Evolutionary conservation across 2,113 vertebrate genomes (phyloP), one percentile per base, ranked within the genome.

Genomic region (Megaceryle torquata): DNA sequence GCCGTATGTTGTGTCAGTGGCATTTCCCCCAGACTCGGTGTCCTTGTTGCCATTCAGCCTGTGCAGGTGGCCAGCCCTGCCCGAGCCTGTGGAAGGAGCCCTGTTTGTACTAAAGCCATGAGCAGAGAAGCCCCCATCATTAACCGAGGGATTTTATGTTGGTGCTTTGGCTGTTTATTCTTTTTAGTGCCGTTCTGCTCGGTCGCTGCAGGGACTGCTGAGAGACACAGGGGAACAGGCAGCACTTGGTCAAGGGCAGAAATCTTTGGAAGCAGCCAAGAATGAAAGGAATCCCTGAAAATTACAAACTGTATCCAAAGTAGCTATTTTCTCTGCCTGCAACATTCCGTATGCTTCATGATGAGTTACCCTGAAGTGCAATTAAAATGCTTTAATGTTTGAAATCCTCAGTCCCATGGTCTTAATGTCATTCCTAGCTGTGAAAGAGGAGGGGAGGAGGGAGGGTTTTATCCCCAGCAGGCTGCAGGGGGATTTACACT

Each of bases 331-430:
- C 69, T 92, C 89, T 95, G 93, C 70, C 88, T 82, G 71, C 53
- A 68, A 31, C 60, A 50, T 79, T 95, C 94, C 88, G 64, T 53
- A 24, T 20, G 33, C 65, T 90, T 46, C 29, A 18, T 85, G 72
- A 48, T 76, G 93, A 95, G 87, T 92, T 96, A 82, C 68, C 78
- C 83, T 81, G 76, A 97, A 86, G 86, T 89, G 41, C 87, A 94
- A 75, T 93, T 92, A 84, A 92, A 93, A 95, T 63, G 79, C n/a
- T 95, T 89, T n/a, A 94, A 57, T 37, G n/a, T 72, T 50, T 74
- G 86, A 96, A 96, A 88, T 77, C 69, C 81, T 82, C 3, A 3
- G 74, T 77, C 86, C 75, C 74, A 71, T 33, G 57, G 65, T 79
- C 86, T 86, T 93, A 86, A 84, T 86, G 88, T 75, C 15, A 3